phyloP scores from a whole-genome alignment of 2,113 vertebrate species.

The Prochilodus magdalenae region DNA sequence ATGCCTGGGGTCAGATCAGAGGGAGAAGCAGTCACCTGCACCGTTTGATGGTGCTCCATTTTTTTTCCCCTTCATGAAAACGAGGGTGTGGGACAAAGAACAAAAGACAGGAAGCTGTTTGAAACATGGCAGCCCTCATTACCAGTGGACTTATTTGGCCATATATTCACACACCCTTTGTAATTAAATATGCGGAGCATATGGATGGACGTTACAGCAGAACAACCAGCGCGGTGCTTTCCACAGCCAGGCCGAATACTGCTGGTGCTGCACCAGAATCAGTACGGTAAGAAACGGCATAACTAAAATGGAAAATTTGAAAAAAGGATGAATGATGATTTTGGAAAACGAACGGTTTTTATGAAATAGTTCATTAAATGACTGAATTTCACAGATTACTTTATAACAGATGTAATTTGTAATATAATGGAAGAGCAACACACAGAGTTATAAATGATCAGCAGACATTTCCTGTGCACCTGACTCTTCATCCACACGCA shows the following conservation, averaged over 20 bases:
- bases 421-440: too few species aligned
- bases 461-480: too few species aligned
- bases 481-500: too few species aligned
- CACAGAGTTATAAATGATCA: too few species aligned
- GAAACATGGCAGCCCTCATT: slow-evolving; percentile 64
- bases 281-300: too few species aligned
- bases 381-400: too few species aligned
- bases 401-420: too few species aligned
- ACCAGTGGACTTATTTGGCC: slow-evolving; percentile 60
- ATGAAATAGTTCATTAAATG: too few species aligned
- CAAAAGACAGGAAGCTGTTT: slow-evolving; percentile 68
- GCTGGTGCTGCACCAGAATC: too few species aligned
- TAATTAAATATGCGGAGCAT: slow-evolving; percentile 69
- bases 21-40: slow-evolving; percentile 56
- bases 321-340: too few species aligned
- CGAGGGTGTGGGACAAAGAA: slow-evolving; percentile 48
- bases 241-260: not conserved
- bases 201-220: slow-evolving; percentile 63
- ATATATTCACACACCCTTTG: slow-evolving; percentile 47
- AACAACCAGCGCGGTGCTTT: not conserved
- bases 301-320: too few species aligned
- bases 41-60: slow-evolving; percentile 64
- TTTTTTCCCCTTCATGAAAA: slow-evolving; percentile 66
- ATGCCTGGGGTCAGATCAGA: slow-evolving; percentile 5
- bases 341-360: too few species aligned